Evolutionary conservation across 2,797 vertebrate species (phyloP), one percentile per base, ranked within the genome.

Genomic region (Remorina albescens): DNA sequence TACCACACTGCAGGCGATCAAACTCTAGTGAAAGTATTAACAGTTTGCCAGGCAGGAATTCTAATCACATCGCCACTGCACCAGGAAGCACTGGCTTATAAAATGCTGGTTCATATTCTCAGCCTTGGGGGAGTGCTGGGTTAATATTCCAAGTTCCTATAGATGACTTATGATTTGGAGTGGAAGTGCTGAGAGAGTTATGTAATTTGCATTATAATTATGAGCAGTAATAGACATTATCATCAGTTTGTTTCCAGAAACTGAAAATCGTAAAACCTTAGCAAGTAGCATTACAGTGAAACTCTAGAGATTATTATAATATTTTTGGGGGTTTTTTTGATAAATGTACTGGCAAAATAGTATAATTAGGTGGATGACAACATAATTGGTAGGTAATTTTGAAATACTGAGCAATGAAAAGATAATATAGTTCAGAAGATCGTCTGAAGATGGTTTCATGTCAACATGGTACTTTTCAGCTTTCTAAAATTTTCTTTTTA

Each of bases 91-190:
- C 25, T 21, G 56, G 64, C 68, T 82, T 69, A 82, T 59, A 74
- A 84, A 66, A 75, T 66, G 76, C 74, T 66, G 72, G 76, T 86
- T 87, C 72, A 76, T 85, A 70, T 81, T 83, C 71, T 62, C 55
- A 68, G 81, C 84, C 82, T 77, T 79, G 41, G 63, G 86, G 86
- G 66, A 73, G 66, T 32, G 64, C 55, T 32, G 42, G 76, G 79
- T 86, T 87, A 82, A 87, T 91, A 84, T 86, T 86, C 68, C n/a
- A 66, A 78, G 61, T 76, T 77, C 71, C 73, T 69, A 68, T 75
- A 76, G 74, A 81, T 76, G 82, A 87, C 84, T 73, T 84, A 56
- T 80, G 73, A 87, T 84, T 82, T 59, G 65, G 41, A 63, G 70
- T 55, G 58, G 41, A 84, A 62, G 60, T 68, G 70, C 78, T 65